Base-by-base conservation (phyloP, 1,140 invertebrate species). In the Riptortus pedestris region DNA sequence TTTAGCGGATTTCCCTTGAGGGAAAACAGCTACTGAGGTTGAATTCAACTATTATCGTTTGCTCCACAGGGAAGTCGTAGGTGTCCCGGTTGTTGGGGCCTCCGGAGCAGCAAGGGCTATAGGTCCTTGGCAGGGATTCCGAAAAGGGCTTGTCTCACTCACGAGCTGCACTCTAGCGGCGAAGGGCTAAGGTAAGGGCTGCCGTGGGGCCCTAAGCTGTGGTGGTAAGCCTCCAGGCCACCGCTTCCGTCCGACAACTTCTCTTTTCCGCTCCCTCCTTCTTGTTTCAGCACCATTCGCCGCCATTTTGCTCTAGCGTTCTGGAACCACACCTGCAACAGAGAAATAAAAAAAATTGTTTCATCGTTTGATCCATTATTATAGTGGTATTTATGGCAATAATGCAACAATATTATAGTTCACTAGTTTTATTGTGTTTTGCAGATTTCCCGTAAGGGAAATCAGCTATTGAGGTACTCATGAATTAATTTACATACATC, bases 241-340 rank as follows among this genome's bases (percentile, higher is more conserved):
- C 60, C 43, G 28, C 29, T 57, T 11, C 60, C 48, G 12, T 63
- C 65, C 7, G 28, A 63, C 27, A 66, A 65, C 58, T 69, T 69
- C 62, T 67, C 78, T 76, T 64, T 64, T 81, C 67, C 65, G 22
- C 28, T 51, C 67, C 86, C 86, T 72, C 83, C 85, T 70, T 90
- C 87, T 71, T 89, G 85, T 72, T 91, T 92, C 71, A 91, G 81
- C 76, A 92, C 85, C 83, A 93, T 92, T 67, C 94, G 83, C 70
- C 95, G 83, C 88, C 93, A 96, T 81, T 98, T 98, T 69, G 95
- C 95, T 59, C 95, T 80, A 24, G 93, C 92, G 76, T 98, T 98
- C 81, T 98, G 95, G 80, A 98, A 98, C 95, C 95, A 98, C 58
- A 98, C 95, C 95, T 98, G 82, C 62, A 79, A 76, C 72, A 74